Conservation (phyloP, 2,797 vertebrate genomes). For the Sebastes paucispinis region DNA sequence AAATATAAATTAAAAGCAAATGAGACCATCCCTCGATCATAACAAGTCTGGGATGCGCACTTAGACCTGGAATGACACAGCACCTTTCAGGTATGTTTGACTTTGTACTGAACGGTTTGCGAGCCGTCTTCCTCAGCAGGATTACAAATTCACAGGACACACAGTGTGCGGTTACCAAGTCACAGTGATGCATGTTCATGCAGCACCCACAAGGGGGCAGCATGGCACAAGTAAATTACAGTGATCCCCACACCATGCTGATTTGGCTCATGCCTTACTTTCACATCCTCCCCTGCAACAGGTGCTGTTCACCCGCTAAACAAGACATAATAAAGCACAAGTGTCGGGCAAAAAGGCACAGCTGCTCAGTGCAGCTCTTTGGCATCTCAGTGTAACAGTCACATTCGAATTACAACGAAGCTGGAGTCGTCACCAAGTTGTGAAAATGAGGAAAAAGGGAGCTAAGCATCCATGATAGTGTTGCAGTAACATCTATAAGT, state of each 20-base stretch:
- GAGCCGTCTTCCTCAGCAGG: slow-evolving; percentile 2
- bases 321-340: neutral
- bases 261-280: slow-evolving; percentile 1
- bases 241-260: neutral
- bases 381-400: slow-evolving; percentile 64
- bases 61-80: neutral
- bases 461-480: neutral
- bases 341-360: slow-evolving; percentile 42
- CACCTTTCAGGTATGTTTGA: slow-evolving; percentile 10
- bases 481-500: slow-evolving; percentile 30
- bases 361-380: slow-evolving; percentile 55
- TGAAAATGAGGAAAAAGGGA: neutral
- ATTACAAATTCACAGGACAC: neutral
- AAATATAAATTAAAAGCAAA: slow-evolving; percentile 26
- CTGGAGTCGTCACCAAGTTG: neutral
- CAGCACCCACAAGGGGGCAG: slow-evolving; percentile 62
- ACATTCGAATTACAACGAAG: slow-evolving; percentile 8
- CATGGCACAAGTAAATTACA: slow-evolving; percentile 36
- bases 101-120: neutral
- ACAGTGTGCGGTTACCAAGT: neutral
- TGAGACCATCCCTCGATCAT: neutral
- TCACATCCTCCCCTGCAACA: slow-evolving; percentile 45
- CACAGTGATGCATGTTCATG: slow-evolving; percentile 42
- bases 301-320: slow-evolving; percentile 30
- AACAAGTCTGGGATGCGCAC: neutral